phyloP scores from a whole-genome alignment of 1,140 invertebrate genomes.

The Druon quercuslanigerum region DNA sequence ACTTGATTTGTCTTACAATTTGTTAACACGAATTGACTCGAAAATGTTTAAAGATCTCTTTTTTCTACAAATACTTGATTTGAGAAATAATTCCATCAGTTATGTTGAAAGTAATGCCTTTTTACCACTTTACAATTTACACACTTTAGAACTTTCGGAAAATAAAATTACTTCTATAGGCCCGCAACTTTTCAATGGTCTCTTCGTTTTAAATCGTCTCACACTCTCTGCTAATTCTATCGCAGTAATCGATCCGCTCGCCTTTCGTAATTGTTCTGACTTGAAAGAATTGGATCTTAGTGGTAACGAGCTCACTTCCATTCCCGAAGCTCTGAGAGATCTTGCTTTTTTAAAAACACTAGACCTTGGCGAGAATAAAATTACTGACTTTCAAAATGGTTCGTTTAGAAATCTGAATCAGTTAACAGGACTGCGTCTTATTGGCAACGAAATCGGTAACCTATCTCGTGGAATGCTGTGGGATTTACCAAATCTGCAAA shows the following conservation, averaged over 20 bases:
- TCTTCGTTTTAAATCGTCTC: conserved; percentile 88
- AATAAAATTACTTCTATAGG: conserved; percentile 89
- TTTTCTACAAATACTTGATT: conserved; percentile 89
- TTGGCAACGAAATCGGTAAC: conserved; percentile 91
- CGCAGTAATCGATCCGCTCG: conserved; percentile 85
- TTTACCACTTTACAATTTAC: conserved; percentile 88
- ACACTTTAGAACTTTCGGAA: conserved; percentile 89
- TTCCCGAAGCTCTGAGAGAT: conserved; percentile 89
- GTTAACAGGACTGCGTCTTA: conserved; percentile 87
- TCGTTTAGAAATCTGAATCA: conserved; percentile 90
- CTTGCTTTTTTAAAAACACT: conserved; percentile 89
- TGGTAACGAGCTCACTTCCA: conserved; percentile 86
- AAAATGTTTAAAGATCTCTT: conserved; percentile 91
- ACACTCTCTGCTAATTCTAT: conserved; percentile 90
- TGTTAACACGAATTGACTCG: conserved; percentile 86
- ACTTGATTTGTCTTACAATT: conserved; percentile 90
- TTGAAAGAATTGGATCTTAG: conserved; percentile 93
- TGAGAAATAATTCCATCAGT: conserved; percentile 91
- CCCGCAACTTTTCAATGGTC: conserved; percentile 87
- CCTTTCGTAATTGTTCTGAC: conserved; percentile 93
- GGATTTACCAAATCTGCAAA: conserved; percentile 88
- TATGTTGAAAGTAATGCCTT: conserved; percentile 92
- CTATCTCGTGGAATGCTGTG: conserved; percentile 89
- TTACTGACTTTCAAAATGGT: conserved; percentile 86
- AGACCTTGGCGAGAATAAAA: conserved; percentile 91